A percentile compares a stretch with the other conserved stretches of the same genome.
Conservation (phyloP, 2,888 invertebrate species). For the Octonoba sinensis region DNA sequence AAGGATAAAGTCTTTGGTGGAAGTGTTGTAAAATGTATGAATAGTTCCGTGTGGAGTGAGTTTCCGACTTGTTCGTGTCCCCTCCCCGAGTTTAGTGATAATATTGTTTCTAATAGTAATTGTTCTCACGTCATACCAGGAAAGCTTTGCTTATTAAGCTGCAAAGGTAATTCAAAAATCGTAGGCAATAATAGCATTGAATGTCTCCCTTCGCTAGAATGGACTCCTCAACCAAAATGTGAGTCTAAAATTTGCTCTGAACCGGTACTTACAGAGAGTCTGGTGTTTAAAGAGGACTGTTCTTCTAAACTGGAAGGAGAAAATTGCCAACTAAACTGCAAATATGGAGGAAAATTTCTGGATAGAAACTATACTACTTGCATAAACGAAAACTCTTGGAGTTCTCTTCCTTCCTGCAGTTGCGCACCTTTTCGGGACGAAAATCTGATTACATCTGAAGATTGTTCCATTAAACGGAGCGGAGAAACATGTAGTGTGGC, state of each 20-base stretch:
- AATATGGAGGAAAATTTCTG: constrained; percentile 2
- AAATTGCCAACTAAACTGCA: constrained; percentile 12
- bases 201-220: background rate
- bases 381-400: background rate
- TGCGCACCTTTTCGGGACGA: background rate
- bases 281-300: constrained; percentile 1
- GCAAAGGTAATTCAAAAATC: background rate
- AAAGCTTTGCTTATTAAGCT: background rate
- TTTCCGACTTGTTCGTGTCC: constrained; percentile 1
- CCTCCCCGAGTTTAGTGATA: background rate
- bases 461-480: background rate
- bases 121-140: background rate
- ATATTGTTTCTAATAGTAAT: background rate
- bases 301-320: background rate
- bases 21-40: background rate
- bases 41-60: background rate
- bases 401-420: constrained; percentile 3
- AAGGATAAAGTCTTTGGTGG: background rate
- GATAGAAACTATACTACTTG: constrained; percentile 3
- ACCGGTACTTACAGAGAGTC: background rate
- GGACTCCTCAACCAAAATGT: constrained; percentile 4
- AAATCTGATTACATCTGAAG: background rate
- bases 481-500: background rate
- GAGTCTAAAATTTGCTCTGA: background rate
- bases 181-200: background rate